Evolutionary conservation across 1,140 invertebrate species (phyloP).

Genomic region (Neoseiulus cucumeris): DNA sequence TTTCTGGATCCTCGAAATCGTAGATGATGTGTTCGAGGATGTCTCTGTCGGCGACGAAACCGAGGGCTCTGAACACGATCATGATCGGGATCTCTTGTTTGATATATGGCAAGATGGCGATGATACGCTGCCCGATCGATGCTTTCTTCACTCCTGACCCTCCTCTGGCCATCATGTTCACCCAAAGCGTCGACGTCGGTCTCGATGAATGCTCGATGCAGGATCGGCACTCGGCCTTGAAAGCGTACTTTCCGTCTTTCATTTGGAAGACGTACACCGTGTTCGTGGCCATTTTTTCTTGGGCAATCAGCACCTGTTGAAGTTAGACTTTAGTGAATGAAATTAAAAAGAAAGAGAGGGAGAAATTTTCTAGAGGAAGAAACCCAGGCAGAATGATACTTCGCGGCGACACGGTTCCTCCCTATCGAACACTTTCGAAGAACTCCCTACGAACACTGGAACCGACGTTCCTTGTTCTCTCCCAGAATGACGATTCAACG

Average conservation of each 20-base stretch:
- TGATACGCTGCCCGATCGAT: conserved; percentile 91
- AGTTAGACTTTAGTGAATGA: no score
- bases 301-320: conserved; percentile 62
- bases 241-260: conserved; percentile 86
- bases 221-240: conserved; percentile 84
- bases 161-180: conserved; percentile 96
- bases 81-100: conserved; percentile 99
- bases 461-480: neutral
- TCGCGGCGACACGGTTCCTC: neutral
- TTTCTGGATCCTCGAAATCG: conserved; percentile 96
- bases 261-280: conserved; percentile 98
- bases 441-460: neutral
- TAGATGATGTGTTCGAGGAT: conserved; percentile 98
- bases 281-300: conserved; percentile 99
- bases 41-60: conserved; percentile 95
- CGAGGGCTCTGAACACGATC: conserved; percentile 86
- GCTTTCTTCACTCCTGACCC: conserved; percentile 82
- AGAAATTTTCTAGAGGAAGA: conserved; percentile 2
- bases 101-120: conserved; percentile 91
- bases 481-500: neutral
- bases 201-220: conserved; percentile 78
- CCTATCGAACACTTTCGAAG: neutral
- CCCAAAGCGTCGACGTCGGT: conserved; percentile 91
- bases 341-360: neutral
- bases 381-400: neutral